Percentiles rank a stretch among this genome's conserved stretches.
Evolutionary conservation across 1,140 invertebrate species (phyloP).

Genomic region (Lucilia cuprina): DNA sequence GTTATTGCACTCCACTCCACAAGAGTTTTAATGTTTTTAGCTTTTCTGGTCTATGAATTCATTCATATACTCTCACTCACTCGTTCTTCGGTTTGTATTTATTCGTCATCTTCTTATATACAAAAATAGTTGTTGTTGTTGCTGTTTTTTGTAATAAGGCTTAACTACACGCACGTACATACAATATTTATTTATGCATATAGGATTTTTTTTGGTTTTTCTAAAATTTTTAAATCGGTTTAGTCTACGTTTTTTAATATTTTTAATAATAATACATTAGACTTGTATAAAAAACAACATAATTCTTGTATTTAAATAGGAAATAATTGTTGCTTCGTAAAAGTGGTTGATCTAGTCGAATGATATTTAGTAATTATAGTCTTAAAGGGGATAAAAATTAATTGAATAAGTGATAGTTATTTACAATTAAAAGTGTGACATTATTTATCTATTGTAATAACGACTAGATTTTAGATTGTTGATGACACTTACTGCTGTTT

Average conservation of each 20-base stretch:
- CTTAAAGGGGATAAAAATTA: too few relatives aligned
- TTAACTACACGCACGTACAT: background rate
- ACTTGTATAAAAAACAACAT: background rate
- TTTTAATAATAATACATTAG: background rate
- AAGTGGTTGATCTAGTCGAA: too few relatives aligned
- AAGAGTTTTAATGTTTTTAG: slow-evolving; percentile 21
- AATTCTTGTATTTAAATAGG: background rate
- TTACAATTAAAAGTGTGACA: too few relatives aligned
- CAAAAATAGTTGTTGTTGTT: background rate
- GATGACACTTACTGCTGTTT: too few relatives aligned
- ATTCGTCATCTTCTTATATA: background rate
- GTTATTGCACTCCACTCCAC: slow-evolving; percentile 33
- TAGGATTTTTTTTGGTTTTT: background rate
- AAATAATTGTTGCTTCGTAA: background rate
- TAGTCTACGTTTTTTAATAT: background rate
- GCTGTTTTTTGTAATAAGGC: background rate
- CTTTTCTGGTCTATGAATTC: slow-evolving; percentile 9
- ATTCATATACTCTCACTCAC: background rate
- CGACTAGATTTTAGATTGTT: too few relatives aligned
- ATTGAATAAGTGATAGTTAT: too few relatives aligned
- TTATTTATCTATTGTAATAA: too few relatives aligned
- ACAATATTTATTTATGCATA: too few relatives aligned
- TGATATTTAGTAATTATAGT: too few relatives aligned
- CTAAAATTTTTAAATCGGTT: background rate
- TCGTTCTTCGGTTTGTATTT: background rate